Base-by-base conservation (phyloP, 2,888 invertebrate genomes). In the Stenurella melanura region DNA sequence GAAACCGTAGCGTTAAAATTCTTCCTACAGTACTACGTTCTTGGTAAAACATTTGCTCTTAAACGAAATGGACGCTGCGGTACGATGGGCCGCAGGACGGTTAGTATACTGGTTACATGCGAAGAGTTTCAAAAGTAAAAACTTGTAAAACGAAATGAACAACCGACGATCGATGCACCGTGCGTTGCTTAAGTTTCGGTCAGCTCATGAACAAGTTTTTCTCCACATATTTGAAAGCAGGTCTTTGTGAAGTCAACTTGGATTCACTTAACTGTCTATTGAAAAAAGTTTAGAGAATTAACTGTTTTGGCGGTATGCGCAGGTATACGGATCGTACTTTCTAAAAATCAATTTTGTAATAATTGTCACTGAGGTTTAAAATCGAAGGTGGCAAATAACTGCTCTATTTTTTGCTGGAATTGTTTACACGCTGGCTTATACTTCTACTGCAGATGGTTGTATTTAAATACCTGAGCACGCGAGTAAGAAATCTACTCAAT, bases 71-170 rank as follows among this genome's bases (percentile, higher is more conserved):
- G 74, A 64, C 38, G 75, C 75, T 66, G 50, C 66, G 54, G 64
- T 61, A 38, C 66, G 68, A 75, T 71, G 75, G 72, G 72, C 63
- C 30, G 76, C 77, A 77, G 80, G 80, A 77, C 73, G 79, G 79
- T 73, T 79, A 79, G 81, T 82, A 82, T 70, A 76, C 74, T 74
- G 75, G 75, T 74, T 80, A 78, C 76, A 78, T 75, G 79, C 80
- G 81, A 82, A 69, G 76, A 76, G 76, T 76, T 76, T 78, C 80
- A 82, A 82, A 81, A 82, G 83, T 84, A 84, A 84, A 84, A 84
- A 84, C 83, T 84, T 84, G 83, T 83, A 84, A 84, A 84, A 84
- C 81, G 83, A 83, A 81, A 80, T 78, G 80, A 81, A 83, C 81
- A 79, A 77, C 80, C 76, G 78, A 76, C 80, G 79, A 79, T 79